Base-by-base conservation (phyloP, 2,797 vertebrate species). In the Tangara arthus region DNA sequence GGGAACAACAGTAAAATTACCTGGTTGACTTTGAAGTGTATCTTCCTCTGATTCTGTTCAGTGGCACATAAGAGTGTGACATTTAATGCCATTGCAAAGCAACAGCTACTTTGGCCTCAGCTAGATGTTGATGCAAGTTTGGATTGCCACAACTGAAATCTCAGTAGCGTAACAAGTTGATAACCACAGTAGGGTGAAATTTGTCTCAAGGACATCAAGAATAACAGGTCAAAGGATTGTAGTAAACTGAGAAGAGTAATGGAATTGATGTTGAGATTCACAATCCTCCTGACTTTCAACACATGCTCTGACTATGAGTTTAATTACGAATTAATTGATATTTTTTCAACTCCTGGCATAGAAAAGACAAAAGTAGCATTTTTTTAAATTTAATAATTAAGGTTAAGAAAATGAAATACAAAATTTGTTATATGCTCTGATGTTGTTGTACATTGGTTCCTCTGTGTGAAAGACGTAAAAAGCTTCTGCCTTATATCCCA, bases 61-160 rank as follows among this genome's bases (percentile, higher is more conserved):
- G 35, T 82, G 30, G 28, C 73, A 75, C 3, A 2, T 0, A 0
- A 6, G 11, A 19, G 10, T 52, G 41, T 57, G 34, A 56, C 41
- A 4, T 22, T 68, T 28, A 57, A 16, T 34, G 35, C 17, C 9
- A 8, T n/a, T 78, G 77, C 37, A 41, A 46, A 76, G 35, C 2
- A 4, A 12, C 30, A 71, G 22, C 27, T 23, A 16, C 77, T 66
- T 61, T 42, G 66, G 61, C 27, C 28, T 82, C 59, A 66, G 8
- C 22, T 35, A 47, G 22, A 26, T 75, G 16, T 65, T 80, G 46
- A 15, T 76, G 6, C 12, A 77, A 59, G 28, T 70, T 77, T 85
- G 35, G n/a, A 50, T 75, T 70, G 35, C 27, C 47, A 41, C 46
- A 88, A 39, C 21, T 57, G 39, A 85, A 85, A 70, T 60, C 41